Evolutionary conservation across 1,140 invertebrate species (phyloP).

Genomic region (Diploscapter pachys): DNA sequence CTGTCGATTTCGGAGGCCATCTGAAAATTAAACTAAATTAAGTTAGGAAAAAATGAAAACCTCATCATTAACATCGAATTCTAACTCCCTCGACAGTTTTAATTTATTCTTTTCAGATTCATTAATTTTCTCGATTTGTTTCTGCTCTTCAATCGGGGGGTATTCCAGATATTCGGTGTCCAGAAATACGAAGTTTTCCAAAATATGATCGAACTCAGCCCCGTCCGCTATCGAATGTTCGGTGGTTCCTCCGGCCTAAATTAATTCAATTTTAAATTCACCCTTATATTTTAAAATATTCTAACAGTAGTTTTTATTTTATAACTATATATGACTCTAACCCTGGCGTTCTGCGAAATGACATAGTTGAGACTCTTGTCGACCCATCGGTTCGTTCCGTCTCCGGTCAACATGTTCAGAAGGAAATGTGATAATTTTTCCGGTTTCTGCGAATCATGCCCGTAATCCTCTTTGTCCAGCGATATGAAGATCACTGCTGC

Average conservation of each 20-base stretch:
- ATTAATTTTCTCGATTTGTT: slow-evolving; percentile 18
- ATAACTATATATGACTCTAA: background rate
- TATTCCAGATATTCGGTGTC: slow-evolving; percentile 33
- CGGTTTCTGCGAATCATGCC: slow-evolving; percentile 30
- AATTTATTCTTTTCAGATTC: slow-evolving; percentile 22
- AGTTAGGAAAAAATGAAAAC: slow-evolving; percentile 3
- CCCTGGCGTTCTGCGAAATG: slow-evolving; percentile 61
- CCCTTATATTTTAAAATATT: background rate
- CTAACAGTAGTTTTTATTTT: too few species aligned
- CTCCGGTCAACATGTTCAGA: slow-evolving; percentile 73
- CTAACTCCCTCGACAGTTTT: slow-evolving; percentile 34
- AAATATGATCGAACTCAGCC: slow-evolving; percentile 49
- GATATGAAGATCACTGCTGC: slow-evolving; percentile 34
- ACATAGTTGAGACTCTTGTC: slow-evolving; percentile 93
- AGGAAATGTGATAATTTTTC: slow-evolving; percentile 34
- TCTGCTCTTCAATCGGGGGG: slow-evolving; percentile 29
- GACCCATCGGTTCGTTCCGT: slow-evolving; percentile 92
- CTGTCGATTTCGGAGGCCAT: slow-evolving; percentile 32
- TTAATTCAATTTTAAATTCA: slow-evolving; percentile 13
- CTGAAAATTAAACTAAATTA: slow-evolving; percentile 14
- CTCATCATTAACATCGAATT: slow-evolving; percentile 35
- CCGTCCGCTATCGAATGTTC: slow-evolving; percentile 77
- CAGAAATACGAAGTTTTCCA: slow-evolving; percentile 41
- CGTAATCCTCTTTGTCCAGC: slow-evolving; percentile 32
- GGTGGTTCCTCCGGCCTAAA: slow-evolving; percentile 77